phyloP scores from a whole-genome alignment of 2,888 invertebrate genomes.

The Myopa testacea region DNA sequence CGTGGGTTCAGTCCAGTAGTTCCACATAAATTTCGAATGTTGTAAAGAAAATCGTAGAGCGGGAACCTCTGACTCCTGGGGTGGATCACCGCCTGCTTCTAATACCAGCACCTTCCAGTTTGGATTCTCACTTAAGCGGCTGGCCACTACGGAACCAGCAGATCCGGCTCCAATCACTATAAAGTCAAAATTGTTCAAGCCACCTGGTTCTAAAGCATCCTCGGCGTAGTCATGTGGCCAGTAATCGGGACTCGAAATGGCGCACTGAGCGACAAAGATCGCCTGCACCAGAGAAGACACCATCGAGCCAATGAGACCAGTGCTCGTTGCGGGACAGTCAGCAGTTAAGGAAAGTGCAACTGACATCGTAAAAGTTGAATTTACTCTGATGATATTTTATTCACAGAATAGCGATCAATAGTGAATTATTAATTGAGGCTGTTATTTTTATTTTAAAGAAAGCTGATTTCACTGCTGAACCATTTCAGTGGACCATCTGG shows the following conservation, averaged over 20 bases:
- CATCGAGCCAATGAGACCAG: slow-evolving; percentile 63
- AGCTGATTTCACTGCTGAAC: too few species aligned
- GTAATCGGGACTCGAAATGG: slow-evolving; percentile 68
- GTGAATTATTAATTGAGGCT: too few species aligned
- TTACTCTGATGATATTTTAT: too few species aligned
- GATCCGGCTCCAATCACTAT: slow-evolving; percentile 70
- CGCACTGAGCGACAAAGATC: slow-evolving; percentile 73
- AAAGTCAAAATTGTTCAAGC: slow-evolving; percentile 65
- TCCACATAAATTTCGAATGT: slow-evolving; percentile 49
- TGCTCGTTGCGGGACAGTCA: slow-evolving; percentile 51
- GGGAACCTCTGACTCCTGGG: slow-evolving; percentile 65
- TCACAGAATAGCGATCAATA: too few species aligned
- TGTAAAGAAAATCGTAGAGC: slow-evolving; percentile 45
- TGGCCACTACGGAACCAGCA: slow-evolving; percentile 70
- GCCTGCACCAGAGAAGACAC: slow-evolving; percentile 73
- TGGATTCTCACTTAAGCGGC: slow-evolving; percentile 68
- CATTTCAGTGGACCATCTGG: too few species aligned
- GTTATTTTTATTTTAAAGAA: too few species aligned
- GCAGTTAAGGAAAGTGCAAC: neutral
- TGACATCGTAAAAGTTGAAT: neutral
- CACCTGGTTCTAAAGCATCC: slow-evolving; percentile 57
- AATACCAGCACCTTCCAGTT: slow-evolving; percentile 68
- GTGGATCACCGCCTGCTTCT: slow-evolving; percentile 71
- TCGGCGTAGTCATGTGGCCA: slow-evolving; percentile 72
- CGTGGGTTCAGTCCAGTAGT: slow-evolving; percentile 50